Percentiles rank a stretch among this genome's conserved stretches.
Conservation (phyloP, 2,113 vertebrate species). For the Callaeas wilsoni region DNA sequence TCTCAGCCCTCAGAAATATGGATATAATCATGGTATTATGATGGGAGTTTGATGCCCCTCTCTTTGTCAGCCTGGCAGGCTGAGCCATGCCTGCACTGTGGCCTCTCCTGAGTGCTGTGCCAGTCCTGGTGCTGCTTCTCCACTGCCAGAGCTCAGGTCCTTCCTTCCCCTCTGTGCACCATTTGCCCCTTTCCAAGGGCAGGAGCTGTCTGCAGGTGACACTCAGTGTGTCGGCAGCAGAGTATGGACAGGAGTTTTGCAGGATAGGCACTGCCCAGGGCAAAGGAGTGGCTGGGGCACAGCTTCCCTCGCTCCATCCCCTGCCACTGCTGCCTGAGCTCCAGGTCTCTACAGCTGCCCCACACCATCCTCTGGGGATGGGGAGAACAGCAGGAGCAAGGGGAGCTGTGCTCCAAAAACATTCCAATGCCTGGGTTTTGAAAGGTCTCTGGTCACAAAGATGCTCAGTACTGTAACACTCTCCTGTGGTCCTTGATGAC, state of each 20-base stretch:
- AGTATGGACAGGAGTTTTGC: neutral
- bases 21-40: accelerated
- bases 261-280: neutral
- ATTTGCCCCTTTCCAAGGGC: neutral
- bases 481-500: neutral
- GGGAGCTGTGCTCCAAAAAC: neutral
- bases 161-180: neutral
- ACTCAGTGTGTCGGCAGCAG: accelerated
- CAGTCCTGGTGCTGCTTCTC: neutral
- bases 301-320: neutral
- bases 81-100: accelerated
- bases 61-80: neutral
- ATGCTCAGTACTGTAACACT: neutral
- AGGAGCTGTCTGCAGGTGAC: neutral
- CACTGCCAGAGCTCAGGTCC: neutral
- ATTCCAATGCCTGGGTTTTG: neutral
- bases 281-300: neutral
- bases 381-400: accelerated
- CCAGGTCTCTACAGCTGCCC: neutral
- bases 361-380: neutral
- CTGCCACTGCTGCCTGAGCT: neutral
- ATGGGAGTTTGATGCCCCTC: neutral
- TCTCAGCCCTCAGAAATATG: neutral
- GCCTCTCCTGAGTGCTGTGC: accelerated
- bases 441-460: neutral